phyloP scores from a whole-genome alignment of 1,140 invertebrate genomes.

The Lerema accius region DNA sequence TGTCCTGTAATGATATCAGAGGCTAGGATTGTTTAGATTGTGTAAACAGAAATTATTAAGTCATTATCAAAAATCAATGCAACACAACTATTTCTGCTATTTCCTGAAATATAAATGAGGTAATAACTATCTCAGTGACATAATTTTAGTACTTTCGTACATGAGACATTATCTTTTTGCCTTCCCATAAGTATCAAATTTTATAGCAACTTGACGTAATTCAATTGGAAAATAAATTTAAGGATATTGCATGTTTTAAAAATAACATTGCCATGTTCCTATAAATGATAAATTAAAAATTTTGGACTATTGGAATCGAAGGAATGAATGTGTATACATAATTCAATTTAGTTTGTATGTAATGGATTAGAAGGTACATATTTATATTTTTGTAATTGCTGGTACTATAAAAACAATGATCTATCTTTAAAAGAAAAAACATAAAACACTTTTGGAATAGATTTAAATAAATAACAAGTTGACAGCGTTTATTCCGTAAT shows the following conservation, averaged over 20 bases:
- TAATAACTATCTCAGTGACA: no score
- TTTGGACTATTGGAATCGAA: conserved; percentile 40
- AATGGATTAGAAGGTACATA: conserved; percentile 65
- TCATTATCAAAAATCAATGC: no score
- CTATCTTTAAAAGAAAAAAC: conserved; percentile 15
- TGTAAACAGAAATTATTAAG: no score
- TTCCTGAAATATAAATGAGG: no score
- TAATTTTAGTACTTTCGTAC: no score
- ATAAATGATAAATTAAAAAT: conserved; percentile 48
- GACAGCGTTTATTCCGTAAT: conserved; percentile 15
- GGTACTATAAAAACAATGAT: conserved; percentile 27
- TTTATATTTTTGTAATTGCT: conserved; percentile 74
- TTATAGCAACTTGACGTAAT: not conserved
- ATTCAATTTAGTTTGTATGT: conserved; percentile 64
- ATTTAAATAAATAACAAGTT: conserved; percentile 6
- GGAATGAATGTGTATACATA: conserved; percentile 50
- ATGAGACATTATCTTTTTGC: no score
- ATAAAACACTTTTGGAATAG: conserved; percentile 1
- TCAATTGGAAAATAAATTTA: conserved; percentile 9
- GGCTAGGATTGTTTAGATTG: no score
- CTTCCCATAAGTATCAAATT: conserved; percentile 9
- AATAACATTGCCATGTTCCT: conserved; percentile 63
- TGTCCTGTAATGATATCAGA: no score
- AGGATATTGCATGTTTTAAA: conserved; percentile 34
- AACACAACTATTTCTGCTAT: no score